phyloP scores from a whole-genome alignment of 1,140 invertebrate species.

The Doryteuthis pealeii region DNA sequence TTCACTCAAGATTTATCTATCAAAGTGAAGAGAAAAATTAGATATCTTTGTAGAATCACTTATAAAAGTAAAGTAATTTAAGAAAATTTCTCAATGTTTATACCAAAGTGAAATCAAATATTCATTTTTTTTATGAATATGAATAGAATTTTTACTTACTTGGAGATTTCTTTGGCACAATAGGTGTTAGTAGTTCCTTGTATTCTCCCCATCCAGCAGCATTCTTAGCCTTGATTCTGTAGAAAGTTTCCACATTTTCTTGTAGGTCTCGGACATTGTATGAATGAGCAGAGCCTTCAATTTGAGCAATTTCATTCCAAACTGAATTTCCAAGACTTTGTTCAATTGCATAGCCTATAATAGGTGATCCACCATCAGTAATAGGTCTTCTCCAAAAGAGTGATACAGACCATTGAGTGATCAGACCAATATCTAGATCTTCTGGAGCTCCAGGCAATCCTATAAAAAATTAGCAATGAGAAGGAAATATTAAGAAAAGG shows the following conservation, averaged over 20 bases:
- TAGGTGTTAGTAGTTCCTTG: slow-evolving; percentile 81
- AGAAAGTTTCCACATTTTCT: slow-evolving; percentile 84
- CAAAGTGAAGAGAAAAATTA: not conserved
- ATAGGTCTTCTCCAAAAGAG: slow-evolving; percentile 88
- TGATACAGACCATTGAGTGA: slow-evolving; percentile 59
- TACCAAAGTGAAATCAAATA: no score
- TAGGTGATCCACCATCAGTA: slow-evolving; percentile 89
- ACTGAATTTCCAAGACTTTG: slow-evolving; percentile 67
- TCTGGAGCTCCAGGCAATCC: slow-evolving; percentile 76
- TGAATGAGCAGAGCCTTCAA: slow-evolving; percentile 29
- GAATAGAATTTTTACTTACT: slow-evolving; percentile 54
- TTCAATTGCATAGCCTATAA: slow-evolving; percentile 93
- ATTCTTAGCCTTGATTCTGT: slow-evolving; percentile 91
- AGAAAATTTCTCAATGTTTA: no score
- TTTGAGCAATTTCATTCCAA: slow-evolving; percentile 80
- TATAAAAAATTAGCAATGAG: slow-evolving; percentile 12
- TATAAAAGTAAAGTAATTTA: no score
- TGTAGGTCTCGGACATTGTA: slow-evolving; percentile 50
- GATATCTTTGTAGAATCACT: not conserved
- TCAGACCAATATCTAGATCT: slow-evolving; percentile 67
- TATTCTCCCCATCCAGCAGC: slow-evolving; percentile 91
- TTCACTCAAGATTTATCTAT: slow-evolving; percentile 57
- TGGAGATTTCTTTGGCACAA: slow-evolving; percentile 61
- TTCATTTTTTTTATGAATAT: no score
- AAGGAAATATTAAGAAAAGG: no score